These are phyloP conservation scores for Melanocharis versteri DNA, from an alignment of 2,113 vertebrate genomes.

Conservation along the genomic window DNA sequence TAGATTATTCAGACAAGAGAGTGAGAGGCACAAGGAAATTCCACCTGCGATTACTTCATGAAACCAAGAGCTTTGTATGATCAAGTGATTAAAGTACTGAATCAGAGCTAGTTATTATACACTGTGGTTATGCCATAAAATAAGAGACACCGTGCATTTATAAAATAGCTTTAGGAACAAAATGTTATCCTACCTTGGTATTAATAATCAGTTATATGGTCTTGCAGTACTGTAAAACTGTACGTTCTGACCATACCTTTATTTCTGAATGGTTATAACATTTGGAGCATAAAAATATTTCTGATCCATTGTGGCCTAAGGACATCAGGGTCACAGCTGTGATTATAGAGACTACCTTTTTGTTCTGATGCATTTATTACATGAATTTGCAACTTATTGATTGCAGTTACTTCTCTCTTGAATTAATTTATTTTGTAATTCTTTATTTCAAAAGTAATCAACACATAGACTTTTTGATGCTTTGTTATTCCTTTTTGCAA, in stretches of 20 bases:
- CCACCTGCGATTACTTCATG: neutral
- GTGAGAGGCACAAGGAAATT: neutral
- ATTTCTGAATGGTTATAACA: neutral
- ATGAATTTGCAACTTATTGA: constrained; percentile 42
- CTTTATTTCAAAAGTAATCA: constrained; percentile 50
- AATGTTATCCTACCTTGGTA: neutral
- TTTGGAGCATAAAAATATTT: neutral
- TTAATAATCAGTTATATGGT: neutral
- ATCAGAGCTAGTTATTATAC: neutral
- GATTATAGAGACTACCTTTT: constrained; percentile 35
- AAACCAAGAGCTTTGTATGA: neutral
- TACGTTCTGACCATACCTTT: neutral
- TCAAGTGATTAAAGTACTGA: neutral
- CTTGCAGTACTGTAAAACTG: neutral
- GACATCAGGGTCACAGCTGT: neutral
- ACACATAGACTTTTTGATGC: neutral
- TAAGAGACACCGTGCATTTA: neutral
- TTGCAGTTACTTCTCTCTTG: constrained; percentile 26
- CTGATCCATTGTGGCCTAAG: neutral
- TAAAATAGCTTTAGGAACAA: neutral
- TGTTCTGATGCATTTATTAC: constrained; percentile 20
- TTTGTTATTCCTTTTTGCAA: neutral
- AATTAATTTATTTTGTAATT: constrained; percentile 61
- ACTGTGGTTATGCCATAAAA: neutral
- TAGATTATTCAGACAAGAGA: neutral